Percentiles rank a stretch among this genome's conserved stretches.
Conservation (phyloP, 2,888 invertebrate species). For the Hypsopygia costalis region DNA sequence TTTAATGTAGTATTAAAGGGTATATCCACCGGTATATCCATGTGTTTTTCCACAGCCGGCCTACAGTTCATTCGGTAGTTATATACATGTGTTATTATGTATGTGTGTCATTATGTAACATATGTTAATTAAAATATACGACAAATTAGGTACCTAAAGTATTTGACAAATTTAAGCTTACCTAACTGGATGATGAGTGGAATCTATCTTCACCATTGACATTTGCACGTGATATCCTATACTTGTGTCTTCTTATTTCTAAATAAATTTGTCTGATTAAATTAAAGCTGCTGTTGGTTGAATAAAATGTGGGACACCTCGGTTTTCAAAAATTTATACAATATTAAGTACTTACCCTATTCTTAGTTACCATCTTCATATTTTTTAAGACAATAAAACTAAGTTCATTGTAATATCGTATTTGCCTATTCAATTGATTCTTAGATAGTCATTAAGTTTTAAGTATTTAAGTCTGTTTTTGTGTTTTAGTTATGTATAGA, state of each 20-base stretch:
- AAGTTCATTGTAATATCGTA: conserved; percentile 11
- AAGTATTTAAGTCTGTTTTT: no score
- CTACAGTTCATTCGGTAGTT: conserved; percentile 6
- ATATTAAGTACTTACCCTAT: no score
- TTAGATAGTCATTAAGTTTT: not conserved
- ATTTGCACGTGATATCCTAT: no score
- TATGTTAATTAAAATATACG: not conserved
- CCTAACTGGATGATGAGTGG: not conserved
- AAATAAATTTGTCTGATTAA: no score
- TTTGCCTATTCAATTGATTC: conserved; percentile 12
- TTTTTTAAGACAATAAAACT: conserved; percentile 26
- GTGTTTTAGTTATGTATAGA: no score
- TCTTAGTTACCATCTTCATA: conserved; percentile 16
- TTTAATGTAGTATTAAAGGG: not conserved
- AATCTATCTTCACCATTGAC: no score
- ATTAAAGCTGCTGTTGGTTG: not conserved
- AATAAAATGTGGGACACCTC: conserved; percentile 24
- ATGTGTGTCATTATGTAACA: no score
- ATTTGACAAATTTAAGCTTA: not conserved
- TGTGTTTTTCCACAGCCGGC: conserved; percentile 13
- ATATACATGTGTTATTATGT: no score
- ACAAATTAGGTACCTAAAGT: no score
- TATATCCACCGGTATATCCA: not conserved
- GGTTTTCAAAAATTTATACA: conserved; percentile 22
- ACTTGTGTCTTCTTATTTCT: no score